phyloP scores from a whole-genome alignment of 2,797 vertebrate species.

The Cephalopachus bancanus region DNA sequence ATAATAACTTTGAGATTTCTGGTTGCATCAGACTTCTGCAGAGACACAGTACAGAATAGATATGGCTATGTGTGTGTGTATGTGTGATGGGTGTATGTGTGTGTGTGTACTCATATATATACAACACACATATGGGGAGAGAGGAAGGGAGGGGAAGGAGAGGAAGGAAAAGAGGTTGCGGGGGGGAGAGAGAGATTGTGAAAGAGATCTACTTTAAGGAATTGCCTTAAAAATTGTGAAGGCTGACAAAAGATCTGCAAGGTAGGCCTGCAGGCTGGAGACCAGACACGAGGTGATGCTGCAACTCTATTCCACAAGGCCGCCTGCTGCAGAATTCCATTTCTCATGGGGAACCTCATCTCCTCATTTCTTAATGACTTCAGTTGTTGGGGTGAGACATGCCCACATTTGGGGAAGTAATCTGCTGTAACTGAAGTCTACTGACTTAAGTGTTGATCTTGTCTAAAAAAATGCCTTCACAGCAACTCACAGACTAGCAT shows the following conservation, averaged over 20 bases:
- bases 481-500: neutral
- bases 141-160: no score
- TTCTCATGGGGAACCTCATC: neutral
- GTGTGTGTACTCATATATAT: neutral
- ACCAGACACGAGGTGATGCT: neutral
- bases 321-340: neutral
- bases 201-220: neutral
- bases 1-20: neutral
- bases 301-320: neutral
- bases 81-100: neutral
- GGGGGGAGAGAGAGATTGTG: neutral
- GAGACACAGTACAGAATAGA: neutral
- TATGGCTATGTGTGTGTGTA: neutral
- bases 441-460: no score
- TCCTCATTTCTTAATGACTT: neutral
- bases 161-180: no score
- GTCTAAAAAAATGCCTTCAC: neutral
- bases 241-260: neutral
- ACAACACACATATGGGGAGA: no score
- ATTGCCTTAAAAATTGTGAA: neutral
- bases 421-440: no score
- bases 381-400: neutral
- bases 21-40: neutral
- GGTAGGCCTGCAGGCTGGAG: neutral
- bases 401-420: no score